phyloP scores from a whole-genome alignment of 2,113 vertebrate species.

The Gallinago paraguaiae region DNA sequence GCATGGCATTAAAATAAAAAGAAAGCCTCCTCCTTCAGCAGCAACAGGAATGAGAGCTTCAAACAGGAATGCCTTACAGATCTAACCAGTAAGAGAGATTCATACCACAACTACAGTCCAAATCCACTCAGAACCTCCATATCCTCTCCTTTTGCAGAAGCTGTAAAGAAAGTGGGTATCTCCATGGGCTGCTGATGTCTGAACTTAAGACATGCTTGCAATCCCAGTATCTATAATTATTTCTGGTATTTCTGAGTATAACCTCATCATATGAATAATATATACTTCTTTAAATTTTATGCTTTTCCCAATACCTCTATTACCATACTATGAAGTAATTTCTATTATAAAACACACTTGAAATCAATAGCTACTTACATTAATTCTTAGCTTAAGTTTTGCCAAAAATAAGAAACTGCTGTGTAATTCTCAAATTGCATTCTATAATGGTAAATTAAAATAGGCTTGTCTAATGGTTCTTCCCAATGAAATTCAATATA shows the following conservation, averaged over 20 bases:
- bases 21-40: background rate
- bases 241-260: background rate
- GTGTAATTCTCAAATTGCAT: background rate
- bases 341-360: background rate
- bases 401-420: slow-evolving; percentile 19
- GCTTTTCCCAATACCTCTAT: background rate
- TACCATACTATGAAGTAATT: background rate
- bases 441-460: background rate
- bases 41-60: background rate
- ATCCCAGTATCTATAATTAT: background rate
- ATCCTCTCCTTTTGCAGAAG: background rate
- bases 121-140: background rate
- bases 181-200: background rate
- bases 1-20: background rate
- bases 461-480: background rate
- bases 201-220: background rate
- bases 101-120: background rate
- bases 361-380: slow-evolving; percentile 37
- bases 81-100: background rate
- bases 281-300: background rate
- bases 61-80: background rate
- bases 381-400: background rate
- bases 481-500: background rate
- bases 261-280: slow-evolving; percentile 7
- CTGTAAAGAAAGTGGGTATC: background rate